phyloP scores from a whole-genome alignment of 1,140 invertebrate species.

The Diabrotica undecimpunctata region DNA sequence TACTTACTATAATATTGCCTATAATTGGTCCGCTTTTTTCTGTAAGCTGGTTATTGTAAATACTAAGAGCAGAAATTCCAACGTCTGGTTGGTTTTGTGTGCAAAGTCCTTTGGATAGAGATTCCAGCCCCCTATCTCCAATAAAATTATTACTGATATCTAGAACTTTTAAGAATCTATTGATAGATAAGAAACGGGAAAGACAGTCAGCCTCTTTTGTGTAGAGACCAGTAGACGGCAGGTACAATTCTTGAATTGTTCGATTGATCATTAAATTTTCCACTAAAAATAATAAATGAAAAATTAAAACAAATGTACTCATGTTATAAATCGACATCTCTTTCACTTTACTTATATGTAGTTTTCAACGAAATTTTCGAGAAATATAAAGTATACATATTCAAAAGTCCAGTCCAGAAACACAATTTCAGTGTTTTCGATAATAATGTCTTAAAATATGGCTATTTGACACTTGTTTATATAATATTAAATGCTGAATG shows the following conservation, averaged over 20 bases:
- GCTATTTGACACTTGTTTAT: too few species aligned
- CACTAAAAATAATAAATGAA: conserved; percentile 30
- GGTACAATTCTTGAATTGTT: conserved; percentile 39
- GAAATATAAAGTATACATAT: too few species aligned
- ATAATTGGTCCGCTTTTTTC: conserved; percentile 40
- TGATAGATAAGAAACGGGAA: conserved; percentile 36
- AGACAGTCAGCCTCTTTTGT: conserved; percentile 42
- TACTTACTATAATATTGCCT: conserved; percentile 42
- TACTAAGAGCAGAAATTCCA: conserved; percentile 39
- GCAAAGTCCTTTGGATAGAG: conserved; percentile 38
- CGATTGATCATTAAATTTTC: conserved; percentile 37
- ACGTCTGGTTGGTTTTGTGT: conserved; percentile 31
- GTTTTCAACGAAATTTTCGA: too few species aligned
- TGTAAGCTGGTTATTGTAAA: conserved; percentile 44
- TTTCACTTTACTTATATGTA: too few species aligned
- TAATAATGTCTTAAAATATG: too few species aligned
- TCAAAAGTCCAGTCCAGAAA: too few species aligned
- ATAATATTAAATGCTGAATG: too few species aligned
- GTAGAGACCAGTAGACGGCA: conserved; percentile 42
- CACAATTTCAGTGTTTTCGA: too few species aligned
- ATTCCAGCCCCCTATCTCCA: conserved; percentile 42
- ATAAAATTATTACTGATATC: conserved; percentile 45
- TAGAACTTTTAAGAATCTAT: conserved; percentile 38
- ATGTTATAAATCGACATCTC: too few species aligned
- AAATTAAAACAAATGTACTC: conserved; percentile 1